Evolutionary conservation across 2,797 vertebrate genomes (phyloP), one percentile per base, ranked within the genome.

Genomic region (Naso thynnoides): DNA sequence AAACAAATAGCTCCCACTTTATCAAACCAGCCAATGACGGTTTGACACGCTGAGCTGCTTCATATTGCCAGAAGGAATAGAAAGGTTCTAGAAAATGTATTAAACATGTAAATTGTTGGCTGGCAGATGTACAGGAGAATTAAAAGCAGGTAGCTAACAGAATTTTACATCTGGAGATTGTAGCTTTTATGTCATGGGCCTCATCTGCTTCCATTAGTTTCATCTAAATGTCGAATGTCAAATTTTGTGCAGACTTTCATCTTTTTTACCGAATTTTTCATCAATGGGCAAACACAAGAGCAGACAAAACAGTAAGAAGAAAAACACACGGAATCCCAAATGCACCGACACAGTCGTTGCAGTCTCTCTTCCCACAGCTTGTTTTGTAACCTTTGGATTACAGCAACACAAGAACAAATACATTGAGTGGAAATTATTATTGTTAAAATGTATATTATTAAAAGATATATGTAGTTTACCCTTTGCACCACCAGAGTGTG

Each of bases 401-500:
- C 19, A 16, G 7, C 14, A 50, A n/a, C 13, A 19, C 6, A 23
- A 27, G 18, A 55, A 42, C 9, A 36, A n/a, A 26, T 19, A 16
- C 9, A 57, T 0, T 42, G 10, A 7, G 4, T 19, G 13, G 8
- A 19, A 65, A 19, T 54, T 14, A 27, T 50, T 10, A 19, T n/a
- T 3, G 7, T 39, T 6, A 11, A 8, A 36, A 9, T 36, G 33
- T 36, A 10, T 39, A 18, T 27, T 33, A 10, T 45, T 10, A 24
- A 10, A 27, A 50, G 9, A 14, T 54, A 13, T 1, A 4, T 62
- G 50, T 48, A 69, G 45, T 52, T 66, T 23, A 39, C 7, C 33
- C 1, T 31, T 26, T 48, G 9, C 0, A 2, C 70, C 78, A 47
- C 33, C 11, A 81, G 78, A 64, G 38, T 11, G 52, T 13, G 27